Evolutionary conservation across 2,888 invertebrate genomes (phyloP).

Genomic region (Palloptera scutellata): DNA sequence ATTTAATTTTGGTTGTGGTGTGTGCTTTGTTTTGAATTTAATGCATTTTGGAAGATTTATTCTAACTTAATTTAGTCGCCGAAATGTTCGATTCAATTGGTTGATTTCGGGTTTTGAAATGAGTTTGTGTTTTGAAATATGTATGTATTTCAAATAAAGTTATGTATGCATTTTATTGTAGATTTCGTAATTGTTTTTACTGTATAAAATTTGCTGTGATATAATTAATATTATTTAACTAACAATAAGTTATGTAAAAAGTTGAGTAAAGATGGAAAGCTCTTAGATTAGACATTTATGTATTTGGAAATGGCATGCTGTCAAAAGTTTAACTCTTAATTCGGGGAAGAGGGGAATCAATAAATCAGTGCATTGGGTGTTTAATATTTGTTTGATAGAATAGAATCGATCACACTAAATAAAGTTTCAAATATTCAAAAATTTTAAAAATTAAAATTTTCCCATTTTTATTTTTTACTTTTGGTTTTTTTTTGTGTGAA

Average conservation of each 20-base stretch:
- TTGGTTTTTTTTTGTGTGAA: no score
- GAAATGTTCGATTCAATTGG: no score
- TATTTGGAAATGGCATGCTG: slow-evolving; percentile 53
- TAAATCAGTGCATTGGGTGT: slow-evolving; percentile 36
- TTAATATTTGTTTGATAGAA: slow-evolving; percentile 33
- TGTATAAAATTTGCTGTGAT: neutral
- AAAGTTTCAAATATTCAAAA: slow-evolving; percentile 38
- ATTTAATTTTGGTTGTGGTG: slow-evolving; percentile 26
- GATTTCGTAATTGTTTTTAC: neutral
- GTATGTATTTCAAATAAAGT: neutral
- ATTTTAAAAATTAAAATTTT: neutral
- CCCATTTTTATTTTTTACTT: no score
- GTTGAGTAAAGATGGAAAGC: slow-evolving; percentile 29
- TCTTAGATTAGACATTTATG: slow-evolving; percentile 53
- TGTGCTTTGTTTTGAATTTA: slow-evolving; percentile 20
- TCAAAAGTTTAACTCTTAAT: slow-evolving; percentile 57
- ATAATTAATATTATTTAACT: slow-evolving; percentile 21
- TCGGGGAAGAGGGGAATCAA: slow-evolving; percentile 38
- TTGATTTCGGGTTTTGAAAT: neutral
- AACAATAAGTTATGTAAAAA: slow-evolving; percentile 30
- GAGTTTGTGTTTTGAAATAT: neutral
- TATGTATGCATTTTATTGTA: neutral
- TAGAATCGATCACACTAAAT: slow-evolving; percentile 50
- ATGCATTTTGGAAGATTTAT: neutral
- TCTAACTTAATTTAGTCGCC: no score